phyloP scores from a whole-genome alignment of 2,888 invertebrate genomes.

The Epirrhoe alternata region DNA sequence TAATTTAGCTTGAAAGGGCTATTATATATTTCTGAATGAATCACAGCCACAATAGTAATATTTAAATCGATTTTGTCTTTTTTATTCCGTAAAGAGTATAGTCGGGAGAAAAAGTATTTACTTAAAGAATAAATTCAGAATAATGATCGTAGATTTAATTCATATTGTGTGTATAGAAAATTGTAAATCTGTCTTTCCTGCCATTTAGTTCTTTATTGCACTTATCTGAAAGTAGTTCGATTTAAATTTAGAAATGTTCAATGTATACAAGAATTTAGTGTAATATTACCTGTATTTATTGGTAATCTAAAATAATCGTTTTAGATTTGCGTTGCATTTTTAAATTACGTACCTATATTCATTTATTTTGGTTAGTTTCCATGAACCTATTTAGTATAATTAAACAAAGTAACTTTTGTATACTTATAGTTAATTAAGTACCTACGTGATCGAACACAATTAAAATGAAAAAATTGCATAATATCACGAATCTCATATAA shows the following conservation, averaged over 20 bases:
- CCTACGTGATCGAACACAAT: neutral
- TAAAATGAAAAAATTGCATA: neutral
- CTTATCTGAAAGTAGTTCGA: no score
- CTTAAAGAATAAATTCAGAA: neutral
- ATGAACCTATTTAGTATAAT: neutral
- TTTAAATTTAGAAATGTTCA: no score
- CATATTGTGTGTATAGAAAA: neutral
- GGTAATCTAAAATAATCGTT: no score
- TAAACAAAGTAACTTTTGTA: neutral
- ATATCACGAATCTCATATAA: neutral
- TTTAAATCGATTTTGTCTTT: conserved; percentile 13
- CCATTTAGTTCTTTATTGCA: no score
- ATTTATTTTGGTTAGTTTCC: no score
- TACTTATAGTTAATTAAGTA: neutral
- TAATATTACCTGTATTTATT: no score
- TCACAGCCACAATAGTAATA: conserved; percentile 16
- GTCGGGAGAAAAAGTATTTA: neutral
- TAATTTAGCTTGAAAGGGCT: conserved; percentile 31
- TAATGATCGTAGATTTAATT: neutral
- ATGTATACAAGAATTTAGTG: no score
- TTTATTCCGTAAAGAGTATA: neutral
- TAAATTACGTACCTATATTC: neutral
- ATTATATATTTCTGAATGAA: conserved; percentile 20
- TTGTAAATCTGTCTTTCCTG: neutral
- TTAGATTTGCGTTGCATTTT: no score